Base-by-base conservation (phyloP, 2,113 vertebrate genomes). In the Poeciliopsis occidentalis region DNA sequence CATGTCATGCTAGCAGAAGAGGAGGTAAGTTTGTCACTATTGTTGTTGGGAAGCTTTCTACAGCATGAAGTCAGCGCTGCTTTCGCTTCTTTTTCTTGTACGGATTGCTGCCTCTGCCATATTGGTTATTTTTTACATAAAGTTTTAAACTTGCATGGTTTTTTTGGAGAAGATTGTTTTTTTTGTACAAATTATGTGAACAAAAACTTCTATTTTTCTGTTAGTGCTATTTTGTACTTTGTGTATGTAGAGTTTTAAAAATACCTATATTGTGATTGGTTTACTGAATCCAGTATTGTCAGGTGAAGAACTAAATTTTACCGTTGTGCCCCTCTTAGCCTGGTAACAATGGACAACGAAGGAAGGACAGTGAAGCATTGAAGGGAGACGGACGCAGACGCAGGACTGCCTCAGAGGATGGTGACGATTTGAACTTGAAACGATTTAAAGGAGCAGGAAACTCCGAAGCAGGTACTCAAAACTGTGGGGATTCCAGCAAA, bases 341-440 rank as follows among this genome's bases (percentile, higher is more conserved):
- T 11, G 95, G 94, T 73, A 96, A 96, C 89, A 97, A 96, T 92
- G 95, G 95, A 73, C 95, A 94, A 65, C 94, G 95, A 73, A 94
- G 89, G 85, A 93, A 96, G 87, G 97, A 98, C 79, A 95, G 95
- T 82, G 95, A 95, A 68, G 89, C 88, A n/a, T 64, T 88, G 54
- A 95, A 95, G 44, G 91, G 87, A 4, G 98, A 97, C 86, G 95
- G 95, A 71, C 96, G 97, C 29, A 94, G 98, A 82, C 96, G 98
- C 61, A 96, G 97, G 88, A 97, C 94, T 73, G 87, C 95, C 80
- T 96, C 96, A 4, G 97, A 97, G 89, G 91, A 94, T 70, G 96
- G 96, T 54, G 96, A 96, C 88, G 97, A 99, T 90, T 86, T 96
- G 90, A 96, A 95, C 81, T 93, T 95, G 83, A 99, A 99, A 87